These are phyloP conservation scores for Hormaphis cornu DNA, from an alignment of 1,140 invertebrate genomes.

Conservation along the genomic window DNA sequence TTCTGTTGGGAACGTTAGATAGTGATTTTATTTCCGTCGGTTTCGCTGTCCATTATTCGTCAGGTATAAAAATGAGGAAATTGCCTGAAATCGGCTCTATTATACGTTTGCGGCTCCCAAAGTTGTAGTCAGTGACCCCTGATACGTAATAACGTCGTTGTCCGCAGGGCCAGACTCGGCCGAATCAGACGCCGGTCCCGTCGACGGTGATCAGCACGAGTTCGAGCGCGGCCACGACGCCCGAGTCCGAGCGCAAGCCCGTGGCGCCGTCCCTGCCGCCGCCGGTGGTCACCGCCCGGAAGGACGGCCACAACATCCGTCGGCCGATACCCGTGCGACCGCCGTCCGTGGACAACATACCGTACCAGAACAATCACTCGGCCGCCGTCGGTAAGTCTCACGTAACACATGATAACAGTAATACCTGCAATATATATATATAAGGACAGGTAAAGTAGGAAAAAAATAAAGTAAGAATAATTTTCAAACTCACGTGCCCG, in stretches of 20 bases:
- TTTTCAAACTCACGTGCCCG: too few species aligned
- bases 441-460: too few species aligned
- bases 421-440: too few species aligned
- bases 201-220: conserved; percentile 42
- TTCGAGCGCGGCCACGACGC: conserved; percentile 43
- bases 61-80: too few species aligned
- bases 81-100: too few species aligned
- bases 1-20: too few species aligned
- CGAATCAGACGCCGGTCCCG: conserved; percentile 38
- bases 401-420: background rate
- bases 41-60: too few species aligned
- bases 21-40: too few species aligned
- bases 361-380: conserved; percentile 17
- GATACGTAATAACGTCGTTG: too few species aligned
- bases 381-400: background rate
- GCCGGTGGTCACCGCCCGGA: background rate
- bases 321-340: conserved; percentile 16
- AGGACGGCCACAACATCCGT: conserved; percentile 16
- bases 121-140: too few species aligned
- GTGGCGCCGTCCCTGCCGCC: background rate
- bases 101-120: too few species aligned
- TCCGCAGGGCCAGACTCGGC: conserved; percentile 22
- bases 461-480: too few species aligned
- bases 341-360: conserved; percentile 19
- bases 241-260: conserved; percentile 36